Conservation (phyloP, 2,113 vertebrate genomes). For the Plestiodon gilberti region DNA sequence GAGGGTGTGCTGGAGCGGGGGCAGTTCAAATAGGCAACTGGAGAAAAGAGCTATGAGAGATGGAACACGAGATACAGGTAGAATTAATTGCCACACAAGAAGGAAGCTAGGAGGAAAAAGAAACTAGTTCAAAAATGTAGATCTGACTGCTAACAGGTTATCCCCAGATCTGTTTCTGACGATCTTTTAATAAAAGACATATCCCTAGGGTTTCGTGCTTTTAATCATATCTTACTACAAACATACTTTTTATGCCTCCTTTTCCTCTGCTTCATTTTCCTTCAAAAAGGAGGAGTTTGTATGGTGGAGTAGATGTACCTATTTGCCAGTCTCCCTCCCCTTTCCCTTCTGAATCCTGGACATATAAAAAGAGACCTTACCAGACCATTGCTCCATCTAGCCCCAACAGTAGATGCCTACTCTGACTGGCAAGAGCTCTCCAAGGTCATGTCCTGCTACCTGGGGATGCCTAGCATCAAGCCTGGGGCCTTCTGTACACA, state of each 20-base stretch:
- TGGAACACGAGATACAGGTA: background rate
- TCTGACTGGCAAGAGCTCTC: background rate
- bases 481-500: too few relatives aligned
- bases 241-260: background rate
- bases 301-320: background rate
- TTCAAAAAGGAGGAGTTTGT: background rate
- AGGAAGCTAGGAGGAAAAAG: background rate
- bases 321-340: background rate
- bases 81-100: conserved; percentile 8
- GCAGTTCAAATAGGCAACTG: background rate
- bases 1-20: background rate
- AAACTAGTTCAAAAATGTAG: background rate
- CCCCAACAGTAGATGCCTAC: too few relatives aligned
- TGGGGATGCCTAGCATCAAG: too few relatives aligned
- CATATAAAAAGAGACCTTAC: background rate
- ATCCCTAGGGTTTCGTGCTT: background rate
- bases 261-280: background rate
- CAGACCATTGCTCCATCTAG: background rate
- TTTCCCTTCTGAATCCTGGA: background rate
- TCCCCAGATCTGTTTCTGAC: background rate
- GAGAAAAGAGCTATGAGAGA: background rate
- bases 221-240: background rate
- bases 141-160: background rate
- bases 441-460: too few relatives aligned
- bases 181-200: background rate